Evolutionary conservation across 2,113 vertebrate genomes (phyloP).

Genomic region (Myodes glareolus): DNA sequence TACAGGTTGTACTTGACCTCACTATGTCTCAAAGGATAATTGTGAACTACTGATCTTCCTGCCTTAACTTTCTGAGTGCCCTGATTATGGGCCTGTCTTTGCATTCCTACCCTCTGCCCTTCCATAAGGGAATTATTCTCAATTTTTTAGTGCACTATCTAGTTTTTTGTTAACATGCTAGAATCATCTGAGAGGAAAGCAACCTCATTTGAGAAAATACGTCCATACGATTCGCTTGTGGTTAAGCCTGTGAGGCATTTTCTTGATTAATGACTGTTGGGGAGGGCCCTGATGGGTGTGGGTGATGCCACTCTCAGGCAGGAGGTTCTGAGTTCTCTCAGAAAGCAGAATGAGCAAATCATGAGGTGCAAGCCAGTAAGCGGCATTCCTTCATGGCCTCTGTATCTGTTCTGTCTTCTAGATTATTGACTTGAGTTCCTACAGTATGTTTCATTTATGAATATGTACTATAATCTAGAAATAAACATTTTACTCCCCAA

Average conservation of each 20-base stretch:
- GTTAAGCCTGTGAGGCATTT: background rate
- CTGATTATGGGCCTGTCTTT: background rate
- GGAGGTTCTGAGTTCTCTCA: background rate
- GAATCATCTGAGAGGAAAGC: background rate
- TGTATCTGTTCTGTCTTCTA: background rate
- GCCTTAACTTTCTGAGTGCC: too few species aligned
- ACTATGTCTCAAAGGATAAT: background rate
- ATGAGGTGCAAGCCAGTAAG: too few species aligned
- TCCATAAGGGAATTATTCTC: background rate
- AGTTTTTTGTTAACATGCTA: background rate
- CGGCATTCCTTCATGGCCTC: background rate
- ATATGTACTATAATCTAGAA: background rate
- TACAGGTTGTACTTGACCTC: background rate
- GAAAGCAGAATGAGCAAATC: background rate
- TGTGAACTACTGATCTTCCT: too few species aligned
- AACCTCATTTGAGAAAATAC: background rate
- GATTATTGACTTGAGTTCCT: background rate
- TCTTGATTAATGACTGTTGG: background rate
- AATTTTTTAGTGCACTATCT: background rate
- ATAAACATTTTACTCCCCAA: background rate
- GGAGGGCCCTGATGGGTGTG: fast-evolving
- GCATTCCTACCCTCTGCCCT: background rate
- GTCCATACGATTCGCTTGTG: background rate
- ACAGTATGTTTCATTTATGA: background rate
- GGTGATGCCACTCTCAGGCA: background rate